phyloP scores from a whole-genome alignment of 2,113 vertebrate species.

The Odobenus rosmarus region DNA sequence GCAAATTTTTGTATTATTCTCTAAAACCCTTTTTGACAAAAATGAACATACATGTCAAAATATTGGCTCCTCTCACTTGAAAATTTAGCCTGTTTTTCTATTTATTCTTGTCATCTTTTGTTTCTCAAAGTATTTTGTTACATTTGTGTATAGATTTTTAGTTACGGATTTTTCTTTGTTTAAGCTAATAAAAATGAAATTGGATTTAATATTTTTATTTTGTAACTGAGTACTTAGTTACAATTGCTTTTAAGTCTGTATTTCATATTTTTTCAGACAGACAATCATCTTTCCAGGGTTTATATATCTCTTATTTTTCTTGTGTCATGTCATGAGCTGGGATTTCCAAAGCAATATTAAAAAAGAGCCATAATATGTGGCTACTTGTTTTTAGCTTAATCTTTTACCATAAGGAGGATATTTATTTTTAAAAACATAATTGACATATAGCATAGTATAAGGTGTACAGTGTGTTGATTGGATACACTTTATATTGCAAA shows the following conservation, averaged over 20 bases:
- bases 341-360: background rate
- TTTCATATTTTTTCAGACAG: background rate
- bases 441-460: background rate
- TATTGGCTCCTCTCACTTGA: background rate
- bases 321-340: background rate
- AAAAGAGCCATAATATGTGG: background rate
- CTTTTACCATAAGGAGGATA: background rate
- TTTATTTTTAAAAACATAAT: background rate
- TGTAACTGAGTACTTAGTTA: background rate
- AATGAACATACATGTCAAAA: background rate
- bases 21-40: background rate
- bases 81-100: background rate
- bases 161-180: background rate
- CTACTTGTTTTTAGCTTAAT: background rate
- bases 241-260: background rate
- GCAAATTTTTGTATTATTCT: background rate
- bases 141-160: background rate
- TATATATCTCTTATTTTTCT: background rate
- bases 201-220: background rate
- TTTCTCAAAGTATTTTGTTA: slow-evolving; percentile 8
- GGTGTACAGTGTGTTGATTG: background rate
- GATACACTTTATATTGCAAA: background rate
- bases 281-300: background rate
- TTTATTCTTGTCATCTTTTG: background rate
- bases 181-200: background rate